A percentile compares a stretch with the other conserved stretches of the same genome.
Evolutionary conservation across 2,888 invertebrate genomes (phyloP).

Genomic region (Branchipolynoe longqiensis): DNA sequence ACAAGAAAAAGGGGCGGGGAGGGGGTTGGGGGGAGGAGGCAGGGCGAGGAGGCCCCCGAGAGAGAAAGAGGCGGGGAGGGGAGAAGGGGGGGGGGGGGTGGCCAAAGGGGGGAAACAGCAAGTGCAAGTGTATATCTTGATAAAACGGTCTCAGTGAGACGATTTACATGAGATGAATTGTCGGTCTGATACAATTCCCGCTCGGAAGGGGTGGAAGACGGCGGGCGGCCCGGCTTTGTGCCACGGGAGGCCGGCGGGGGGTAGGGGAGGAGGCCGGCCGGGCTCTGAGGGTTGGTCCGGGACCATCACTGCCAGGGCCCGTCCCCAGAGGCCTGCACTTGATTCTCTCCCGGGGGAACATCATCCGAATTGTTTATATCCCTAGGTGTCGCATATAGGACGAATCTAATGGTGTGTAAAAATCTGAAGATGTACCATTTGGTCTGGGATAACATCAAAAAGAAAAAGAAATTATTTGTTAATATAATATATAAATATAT

Average conservation of each 20-base stretch:
- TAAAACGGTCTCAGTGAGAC: constrained; percentile 35
- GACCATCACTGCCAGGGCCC: no score
- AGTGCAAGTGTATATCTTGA: constrained; percentile 10
- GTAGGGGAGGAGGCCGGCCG: background rate
- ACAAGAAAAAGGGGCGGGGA: background rate
- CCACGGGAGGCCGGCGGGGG: background rate
- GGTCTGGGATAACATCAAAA: no score
- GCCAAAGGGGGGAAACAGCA: background rate
- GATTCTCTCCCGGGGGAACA: no score
- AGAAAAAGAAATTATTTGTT: no score
- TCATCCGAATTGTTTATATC: no score
- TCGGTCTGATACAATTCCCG: background rate
- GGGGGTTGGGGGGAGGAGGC: background rate
- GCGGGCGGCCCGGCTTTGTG: background rate
- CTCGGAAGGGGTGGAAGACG: background rate
- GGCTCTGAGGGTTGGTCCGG: no score
- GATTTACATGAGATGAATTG: constrained; percentile 36
- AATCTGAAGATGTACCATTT: no score
- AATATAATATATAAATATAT: no score
- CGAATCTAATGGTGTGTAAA: no score
- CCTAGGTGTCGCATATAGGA: no score
- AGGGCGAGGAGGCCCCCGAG: no score
- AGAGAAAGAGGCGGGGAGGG: background rate
- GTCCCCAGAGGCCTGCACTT: no score
- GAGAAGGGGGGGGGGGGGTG: background rate